These are phyloP conservation scores for Drosophila melanica DNA, from an alignment of 1,140 invertebrate genomes.

Conservation along the genomic window DNA sequence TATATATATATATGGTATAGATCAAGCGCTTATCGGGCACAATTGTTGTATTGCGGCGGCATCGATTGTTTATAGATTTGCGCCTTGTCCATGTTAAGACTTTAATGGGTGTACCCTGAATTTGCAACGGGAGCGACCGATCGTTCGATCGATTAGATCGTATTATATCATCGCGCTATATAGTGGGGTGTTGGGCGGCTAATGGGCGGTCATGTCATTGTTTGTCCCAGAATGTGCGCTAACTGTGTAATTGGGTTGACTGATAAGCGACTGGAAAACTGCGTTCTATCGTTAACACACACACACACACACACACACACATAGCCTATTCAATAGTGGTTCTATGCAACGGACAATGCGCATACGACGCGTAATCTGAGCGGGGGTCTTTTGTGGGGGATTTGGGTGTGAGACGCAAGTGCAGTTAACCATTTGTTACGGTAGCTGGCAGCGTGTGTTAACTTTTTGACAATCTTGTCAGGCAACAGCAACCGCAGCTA, in stretches of 20 bases:
- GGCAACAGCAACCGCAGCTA: conserved; percentile 37
- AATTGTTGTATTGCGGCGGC: not conserved
- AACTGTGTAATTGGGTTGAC: conserved; percentile 19
- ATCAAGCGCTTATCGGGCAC: conserved; percentile 30
- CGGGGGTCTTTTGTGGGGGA: not conserved
- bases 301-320: not conserved
- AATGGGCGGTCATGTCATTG: conserved; percentile 26
- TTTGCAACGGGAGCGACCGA: conserved; percentile 23
- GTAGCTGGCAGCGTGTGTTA: conserved; percentile 63
- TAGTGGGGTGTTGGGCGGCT: not conserved
- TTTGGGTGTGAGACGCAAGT: not conserved
- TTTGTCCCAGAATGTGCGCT: conserved; percentile 23
- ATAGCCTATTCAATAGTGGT: no score
- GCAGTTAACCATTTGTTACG: conserved; percentile 27
- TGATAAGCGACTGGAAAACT: conserved; percentile 34
- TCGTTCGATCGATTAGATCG: conserved; percentile 14
- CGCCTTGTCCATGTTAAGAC: conserved; percentile 30
- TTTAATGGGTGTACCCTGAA: conserved; percentile 41
- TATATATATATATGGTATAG: conserved; percentile 4
- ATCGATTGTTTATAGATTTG: conserved; percentile 19
- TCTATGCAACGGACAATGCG: conserved; percentile 37
- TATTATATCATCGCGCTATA: conserved; percentile 45
- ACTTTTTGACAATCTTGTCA: conserved; percentile 56
- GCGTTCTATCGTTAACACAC: no score
- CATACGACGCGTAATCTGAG: conserved; percentile 65